Evolutionary conservation across 2,888 invertebrate species (phyloP).

Genomic region (Morpho helenor): DNA sequence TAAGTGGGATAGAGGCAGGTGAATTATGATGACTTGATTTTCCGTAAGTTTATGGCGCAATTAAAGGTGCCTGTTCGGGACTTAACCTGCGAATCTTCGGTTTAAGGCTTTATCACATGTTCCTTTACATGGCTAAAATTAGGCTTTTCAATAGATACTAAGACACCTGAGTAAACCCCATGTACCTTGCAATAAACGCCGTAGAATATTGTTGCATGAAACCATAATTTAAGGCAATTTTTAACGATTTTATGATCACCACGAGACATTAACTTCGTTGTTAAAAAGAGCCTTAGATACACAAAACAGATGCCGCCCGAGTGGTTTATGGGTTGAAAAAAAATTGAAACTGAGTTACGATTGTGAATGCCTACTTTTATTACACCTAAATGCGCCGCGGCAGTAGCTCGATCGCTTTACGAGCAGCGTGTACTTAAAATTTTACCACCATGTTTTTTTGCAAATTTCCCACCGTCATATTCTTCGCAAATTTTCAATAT

Average conservation of each 20-base stretch:
- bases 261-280: conserved; percentile 22
- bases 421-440: conserved; percentile 42
- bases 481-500: conserved; percentile 28
- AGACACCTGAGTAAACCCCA: not conserved
- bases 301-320: conserved; percentile 35
- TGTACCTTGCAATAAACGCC: conserved; percentile 9
- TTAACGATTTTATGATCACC: conserved; percentile 26
- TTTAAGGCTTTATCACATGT: too few species aligned
- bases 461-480: conserved; percentile 21
- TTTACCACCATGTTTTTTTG: conserved; percentile 13
- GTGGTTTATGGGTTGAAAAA: conserved; percentile 41
- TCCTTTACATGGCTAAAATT: too few species aligned
- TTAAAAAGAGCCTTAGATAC: conserved; percentile 21
- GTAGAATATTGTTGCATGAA: conserved; percentile 14
- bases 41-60: too few species aligned
- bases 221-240: conserved; percentile 21
- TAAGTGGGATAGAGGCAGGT: too few species aligned
- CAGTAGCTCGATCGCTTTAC: conserved; percentile 65
- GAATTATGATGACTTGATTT: too few species aligned
- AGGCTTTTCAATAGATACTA: not conserved
- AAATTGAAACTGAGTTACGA: conserved; percentile 56
- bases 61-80: too few species aligned
- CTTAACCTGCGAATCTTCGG: too few species aligned
- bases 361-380: conserved; percentile 58
- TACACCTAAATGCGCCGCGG: conserved; percentile 58